Percentiles rank a stretch among this genome's conserved stretches.
Conservation (phyloP, 2,888 invertebrate species). For the Girardia tigrina region DNA sequence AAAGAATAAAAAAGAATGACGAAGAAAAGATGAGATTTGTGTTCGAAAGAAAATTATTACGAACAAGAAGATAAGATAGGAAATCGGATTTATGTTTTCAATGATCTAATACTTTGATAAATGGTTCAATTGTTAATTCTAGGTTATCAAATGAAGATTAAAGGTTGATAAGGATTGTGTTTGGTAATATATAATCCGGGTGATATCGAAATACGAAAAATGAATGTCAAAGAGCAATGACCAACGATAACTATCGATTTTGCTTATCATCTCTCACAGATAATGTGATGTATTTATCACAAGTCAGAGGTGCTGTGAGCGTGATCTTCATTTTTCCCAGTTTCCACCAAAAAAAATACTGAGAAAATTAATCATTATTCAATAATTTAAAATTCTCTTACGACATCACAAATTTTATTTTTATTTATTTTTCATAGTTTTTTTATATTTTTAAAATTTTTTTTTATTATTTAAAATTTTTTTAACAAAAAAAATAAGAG, state of each 20-base stretch:
- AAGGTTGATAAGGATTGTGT: background rate
- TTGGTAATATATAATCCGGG: background rate
- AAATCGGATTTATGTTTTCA: no score
- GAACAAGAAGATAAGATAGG: no score
- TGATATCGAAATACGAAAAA: background rate
- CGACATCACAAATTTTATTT: background rate
- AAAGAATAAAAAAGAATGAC: background rate
- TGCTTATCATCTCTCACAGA: background rate
- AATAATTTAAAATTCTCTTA: background rate
- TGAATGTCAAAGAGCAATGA: background rate
- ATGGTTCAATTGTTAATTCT: slow-evolving; percentile 5
- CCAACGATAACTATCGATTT: slow-evolving; percentile 1
- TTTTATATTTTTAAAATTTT: no score
- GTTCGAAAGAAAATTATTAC: no score
- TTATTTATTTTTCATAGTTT: no score
- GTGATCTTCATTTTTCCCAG: slow-evolving; percentile 16
- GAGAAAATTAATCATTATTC: slow-evolving; percentile 15
- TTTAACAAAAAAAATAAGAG: no score
- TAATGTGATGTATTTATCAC: slow-evolving; percentile 3
- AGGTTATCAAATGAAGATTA: background rate
- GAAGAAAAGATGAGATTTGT: background rate
- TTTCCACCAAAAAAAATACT: background rate
- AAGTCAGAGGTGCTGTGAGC: slow-evolving; percentile 6
- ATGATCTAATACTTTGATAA: background rate
- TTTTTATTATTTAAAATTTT: background rate